These are phyloP conservation scores for Zaprionus lachaisei DNA, from an alignment of 1,140 invertebrate species.

Conservation along the genomic window DNA sequence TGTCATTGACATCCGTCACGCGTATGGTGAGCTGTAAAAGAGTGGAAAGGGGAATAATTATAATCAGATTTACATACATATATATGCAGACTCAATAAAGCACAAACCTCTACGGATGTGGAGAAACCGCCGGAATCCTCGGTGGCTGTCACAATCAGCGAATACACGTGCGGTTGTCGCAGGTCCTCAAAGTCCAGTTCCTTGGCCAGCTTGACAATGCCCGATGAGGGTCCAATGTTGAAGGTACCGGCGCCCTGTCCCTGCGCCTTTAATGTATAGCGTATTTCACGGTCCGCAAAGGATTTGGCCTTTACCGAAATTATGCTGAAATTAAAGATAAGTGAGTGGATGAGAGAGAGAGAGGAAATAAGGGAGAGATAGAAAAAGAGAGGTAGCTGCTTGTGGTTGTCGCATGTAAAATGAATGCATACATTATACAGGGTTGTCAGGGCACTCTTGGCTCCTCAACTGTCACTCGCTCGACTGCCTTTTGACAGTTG, in stretches of 20 bases:
- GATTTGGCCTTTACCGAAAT: constrained; percentile 98
- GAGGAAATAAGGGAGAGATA: constrained; percentile 16
- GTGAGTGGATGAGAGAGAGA: neutral
- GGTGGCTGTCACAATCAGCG: constrained; percentile 95
- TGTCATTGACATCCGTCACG: constrained; percentile 97
- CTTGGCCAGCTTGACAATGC: constrained; percentile 97
- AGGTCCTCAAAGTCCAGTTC: constrained; percentile 98
- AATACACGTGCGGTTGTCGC: constrained; percentile 96
- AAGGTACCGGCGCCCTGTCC: constrained; percentile 97
- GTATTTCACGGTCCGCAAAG: constrained; percentile 96
- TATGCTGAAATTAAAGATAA: constrained; percentile 85
- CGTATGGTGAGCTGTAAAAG: constrained; percentile 91
- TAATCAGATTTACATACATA: neutral
- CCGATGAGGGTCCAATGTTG: constrained; percentile 96
- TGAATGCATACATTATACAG: constrained; percentile 59
- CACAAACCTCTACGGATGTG: constrained; percentile 94
- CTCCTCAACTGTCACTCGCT: constrained; percentile 52
- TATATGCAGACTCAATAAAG: neutral
- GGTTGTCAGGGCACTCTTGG: constrained; percentile 16
- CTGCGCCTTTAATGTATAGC: constrained; percentile 96
- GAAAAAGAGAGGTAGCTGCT: constrained; percentile 11
- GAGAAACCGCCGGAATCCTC: constrained; percentile 98
- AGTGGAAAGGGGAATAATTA: neutral
- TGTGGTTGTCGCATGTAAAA: constrained; percentile 49
- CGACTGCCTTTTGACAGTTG: constrained; percentile 79